Conservation (phyloP, 2,113 vertebrate species). For the Anthoscopus minutus region DNA sequence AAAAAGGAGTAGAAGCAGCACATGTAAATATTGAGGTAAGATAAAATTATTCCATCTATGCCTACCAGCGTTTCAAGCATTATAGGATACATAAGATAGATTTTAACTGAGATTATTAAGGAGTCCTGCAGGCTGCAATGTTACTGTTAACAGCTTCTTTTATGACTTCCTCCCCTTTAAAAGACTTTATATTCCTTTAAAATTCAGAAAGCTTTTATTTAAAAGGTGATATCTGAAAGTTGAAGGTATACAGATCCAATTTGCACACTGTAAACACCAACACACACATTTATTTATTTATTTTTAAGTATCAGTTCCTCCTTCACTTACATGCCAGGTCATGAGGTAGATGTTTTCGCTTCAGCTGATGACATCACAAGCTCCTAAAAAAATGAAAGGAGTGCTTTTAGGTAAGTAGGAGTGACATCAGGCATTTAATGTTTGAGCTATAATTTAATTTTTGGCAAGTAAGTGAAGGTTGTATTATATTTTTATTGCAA, state of each 20-base stretch:
- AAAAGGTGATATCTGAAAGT: background rate
- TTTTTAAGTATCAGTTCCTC: background rate
- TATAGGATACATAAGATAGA: background rate
- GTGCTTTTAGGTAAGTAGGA: constrained; percentile 50
- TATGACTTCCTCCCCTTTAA: constrained; percentile 22
- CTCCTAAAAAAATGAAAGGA: constrained; percentile 62
- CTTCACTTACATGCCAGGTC: constrained; percentile 63
- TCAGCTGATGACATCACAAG: constrained; percentile 63
- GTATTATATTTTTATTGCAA: background rate
- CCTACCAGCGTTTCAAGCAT: background rate
- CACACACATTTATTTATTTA: background rate
- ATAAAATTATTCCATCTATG: background rate
- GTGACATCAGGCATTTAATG: background rate
- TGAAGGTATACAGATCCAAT: background rate
- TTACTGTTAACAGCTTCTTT: constrained; percentile 21
- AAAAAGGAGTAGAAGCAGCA: background rate
- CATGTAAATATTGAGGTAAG: background rate
- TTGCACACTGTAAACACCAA: constrained; percentile 37
- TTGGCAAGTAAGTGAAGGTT: constrained; percentile 58
- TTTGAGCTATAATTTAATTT: background rate
- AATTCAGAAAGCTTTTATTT: constrained; percentile 15
- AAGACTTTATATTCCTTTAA: constrained; percentile 15
- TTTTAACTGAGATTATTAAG: background rate
- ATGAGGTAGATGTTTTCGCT: constrained; percentile 52
- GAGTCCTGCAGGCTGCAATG: background rate